Conservation (phyloP, 2,113 vertebrate species). For the Hippocampus comes region DNA sequence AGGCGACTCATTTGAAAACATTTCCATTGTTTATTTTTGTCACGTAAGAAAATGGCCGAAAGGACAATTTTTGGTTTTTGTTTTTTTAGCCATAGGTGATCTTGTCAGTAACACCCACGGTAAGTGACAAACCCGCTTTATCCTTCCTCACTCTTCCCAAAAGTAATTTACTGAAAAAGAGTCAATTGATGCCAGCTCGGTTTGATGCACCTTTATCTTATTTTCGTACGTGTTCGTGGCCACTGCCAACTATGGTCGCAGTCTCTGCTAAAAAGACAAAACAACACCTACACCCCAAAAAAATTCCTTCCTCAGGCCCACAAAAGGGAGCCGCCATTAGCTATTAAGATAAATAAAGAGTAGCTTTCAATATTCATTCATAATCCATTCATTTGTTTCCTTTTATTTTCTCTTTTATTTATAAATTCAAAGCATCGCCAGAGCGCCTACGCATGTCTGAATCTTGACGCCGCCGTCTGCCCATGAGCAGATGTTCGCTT, state of each 20-base stretch:
- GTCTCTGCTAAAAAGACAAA: background rate
- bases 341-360: conserved; percentile 14
- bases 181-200: background rate
- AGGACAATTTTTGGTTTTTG: background rate
- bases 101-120: no score
- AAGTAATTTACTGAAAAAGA: no score
- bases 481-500: conserved; percentile 36
- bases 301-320: background rate
- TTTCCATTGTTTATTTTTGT: background rate
- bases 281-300: background rate
- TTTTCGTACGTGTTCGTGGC: background rate
- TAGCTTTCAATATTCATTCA: conserved; percentile 31
- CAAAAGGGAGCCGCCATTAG: conserved; percentile 14
- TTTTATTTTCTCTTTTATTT: conserved; percentile 60
- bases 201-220: background rate
- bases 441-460: conserved; percentile 57
- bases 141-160: background rate
- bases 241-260: background rate
- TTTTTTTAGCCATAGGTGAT: no score
- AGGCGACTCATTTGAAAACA: background rate
- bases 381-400: conserved; percentile 31
- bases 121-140: no score
- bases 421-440: conserved; percentile 57
- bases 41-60: background rate
- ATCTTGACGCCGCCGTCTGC: conserved; percentile 39